phyloP scores from a whole-genome alignment of 53 echinoderm and acorn worm species.

The Echinometra lucunter region DNA sequence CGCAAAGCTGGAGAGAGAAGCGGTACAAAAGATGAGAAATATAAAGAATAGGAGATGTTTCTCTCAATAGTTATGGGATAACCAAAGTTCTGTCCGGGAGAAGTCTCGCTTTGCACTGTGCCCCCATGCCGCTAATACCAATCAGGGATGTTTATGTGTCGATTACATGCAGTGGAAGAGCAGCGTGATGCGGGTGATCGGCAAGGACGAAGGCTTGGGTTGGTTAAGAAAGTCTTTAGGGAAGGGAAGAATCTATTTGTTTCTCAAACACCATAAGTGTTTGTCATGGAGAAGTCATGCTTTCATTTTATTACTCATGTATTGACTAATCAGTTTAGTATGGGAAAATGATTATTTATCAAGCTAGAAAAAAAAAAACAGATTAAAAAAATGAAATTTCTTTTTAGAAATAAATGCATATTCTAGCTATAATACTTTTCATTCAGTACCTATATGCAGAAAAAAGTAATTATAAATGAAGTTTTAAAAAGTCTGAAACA shows the following conservation, averaged over 20 bases:
- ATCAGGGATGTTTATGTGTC: not conserved
- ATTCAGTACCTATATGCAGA: too few species aligned
- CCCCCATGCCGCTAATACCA: slow-evolving; percentile 18
- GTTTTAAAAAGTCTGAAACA: too few species aligned
- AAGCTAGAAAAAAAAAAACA: too few species aligned
- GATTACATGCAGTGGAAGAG: slow-evolving; percentile 27
- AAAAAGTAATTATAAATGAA: too few species aligned
- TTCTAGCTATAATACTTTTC: too few species aligned
- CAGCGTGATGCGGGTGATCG: slow-evolving; percentile 18
- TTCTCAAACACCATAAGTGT: slow-evolving; percentile 43
- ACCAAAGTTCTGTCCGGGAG: too few species aligned
- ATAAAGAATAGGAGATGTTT: not conserved
- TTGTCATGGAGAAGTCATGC: slow-evolving; percentile 12
- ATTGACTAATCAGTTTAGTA: not conserved
- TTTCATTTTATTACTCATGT: slow-evolving; percentile 2
- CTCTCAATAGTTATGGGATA: not conserved
- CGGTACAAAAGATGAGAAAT: not conserved
- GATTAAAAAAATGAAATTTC: too few species aligned
- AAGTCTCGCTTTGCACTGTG: not conserved
- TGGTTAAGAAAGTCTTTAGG: not conserved
- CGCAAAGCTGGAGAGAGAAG: not conserved
- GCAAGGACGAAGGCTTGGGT: slow-evolving; percentile 1
- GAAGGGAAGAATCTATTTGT: slow-evolving; percentile 11
- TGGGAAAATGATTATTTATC: not conserved
- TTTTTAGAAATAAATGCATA: too few species aligned